Conservation (phyloP, 92 coral and sea anemone species). For the Siderastrea radians region DNA sequence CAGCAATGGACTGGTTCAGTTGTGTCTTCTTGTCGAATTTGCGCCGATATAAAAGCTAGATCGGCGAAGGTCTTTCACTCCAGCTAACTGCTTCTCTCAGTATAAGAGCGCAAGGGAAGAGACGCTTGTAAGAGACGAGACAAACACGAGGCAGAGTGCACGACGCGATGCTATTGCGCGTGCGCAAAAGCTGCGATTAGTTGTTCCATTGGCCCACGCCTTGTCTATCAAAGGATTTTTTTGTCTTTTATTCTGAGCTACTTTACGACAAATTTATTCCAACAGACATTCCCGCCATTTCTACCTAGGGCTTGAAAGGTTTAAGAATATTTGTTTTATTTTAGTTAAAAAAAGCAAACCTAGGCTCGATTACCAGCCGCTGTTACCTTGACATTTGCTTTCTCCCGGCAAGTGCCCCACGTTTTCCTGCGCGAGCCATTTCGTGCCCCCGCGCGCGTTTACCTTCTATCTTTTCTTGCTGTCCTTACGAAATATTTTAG, state of each 20-base stretch:
- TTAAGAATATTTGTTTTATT: neutral
- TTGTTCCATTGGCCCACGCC: slow-evolving; percentile 19
- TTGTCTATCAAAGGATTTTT: slow-evolving; percentile 30
- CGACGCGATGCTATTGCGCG: slow-evolving; percentile 84
- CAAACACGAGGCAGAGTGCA: slow-evolving; percentile 88
- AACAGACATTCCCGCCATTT: slow-evolving; percentile 34
- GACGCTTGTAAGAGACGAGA: slow-evolving; percentile 71
- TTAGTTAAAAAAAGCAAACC: neutral
- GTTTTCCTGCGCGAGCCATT: neutral
- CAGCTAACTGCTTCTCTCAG: slow-evolving; percentile 58
- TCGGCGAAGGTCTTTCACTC: slow-evolving; percentile 47
- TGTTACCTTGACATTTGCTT: neutral
- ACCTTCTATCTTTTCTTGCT: too few species aligned
- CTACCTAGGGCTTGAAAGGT: neutral
- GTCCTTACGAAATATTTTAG: too few species aligned
- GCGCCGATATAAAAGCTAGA: slow-evolving; percentile 58
- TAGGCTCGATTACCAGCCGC: neutral
- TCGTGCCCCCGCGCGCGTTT: neutral
- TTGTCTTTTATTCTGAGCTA: neutral
- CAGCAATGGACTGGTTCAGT: slow-evolving; percentile 73
- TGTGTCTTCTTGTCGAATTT: slow-evolving; percentile 70
- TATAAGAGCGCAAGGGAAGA: slow-evolving; percentile 75
- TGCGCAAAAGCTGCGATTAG: slow-evolving; percentile 50
- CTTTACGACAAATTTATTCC: neutral
- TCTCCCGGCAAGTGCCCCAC: neutral